phyloP scores from a whole-genome alignment of 2,888 invertebrate species.

The Ceriagrion tenellum region DNA sequence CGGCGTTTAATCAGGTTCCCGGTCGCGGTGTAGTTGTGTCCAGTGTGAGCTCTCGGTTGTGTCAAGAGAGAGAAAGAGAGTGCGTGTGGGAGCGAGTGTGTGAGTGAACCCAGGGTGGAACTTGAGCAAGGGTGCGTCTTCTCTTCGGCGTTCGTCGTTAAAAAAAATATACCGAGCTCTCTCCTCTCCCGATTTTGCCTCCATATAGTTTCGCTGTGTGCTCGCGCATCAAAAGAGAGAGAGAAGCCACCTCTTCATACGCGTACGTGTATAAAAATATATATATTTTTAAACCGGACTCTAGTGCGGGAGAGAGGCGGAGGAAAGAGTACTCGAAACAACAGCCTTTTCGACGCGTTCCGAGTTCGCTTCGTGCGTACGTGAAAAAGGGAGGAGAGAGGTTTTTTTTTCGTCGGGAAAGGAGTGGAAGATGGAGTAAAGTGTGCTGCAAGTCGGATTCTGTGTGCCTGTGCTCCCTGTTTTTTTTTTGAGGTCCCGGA shows the following conservation, averaged over 20 bases:
- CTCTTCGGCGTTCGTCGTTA: neutral
- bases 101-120: neutral
- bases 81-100: neutral
- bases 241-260: neutral
- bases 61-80: neutral
- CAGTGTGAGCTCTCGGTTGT: neutral
- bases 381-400: neutral
- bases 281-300: constrained; percentile 40
- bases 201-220: neutral
- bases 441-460: neutral
- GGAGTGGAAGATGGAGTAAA: neutral
- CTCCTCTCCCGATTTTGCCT: neutral
- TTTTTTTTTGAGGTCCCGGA: neutral
- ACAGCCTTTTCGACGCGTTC: constrained; percentile 25
- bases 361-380: neutral
- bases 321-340: neutral
- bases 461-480: constrained; percentile 20
- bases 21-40: no score
- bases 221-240: neutral
- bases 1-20: constrained; percentile 40
- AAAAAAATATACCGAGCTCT: constrained; percentile 40
- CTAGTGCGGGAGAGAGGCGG: neutral
- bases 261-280: neutral
- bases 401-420: no score
- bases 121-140: constrained; percentile 48